Conservation (phyloP, 1,140 invertebrate species). For the Rhizoglyphus robini region DNA sequence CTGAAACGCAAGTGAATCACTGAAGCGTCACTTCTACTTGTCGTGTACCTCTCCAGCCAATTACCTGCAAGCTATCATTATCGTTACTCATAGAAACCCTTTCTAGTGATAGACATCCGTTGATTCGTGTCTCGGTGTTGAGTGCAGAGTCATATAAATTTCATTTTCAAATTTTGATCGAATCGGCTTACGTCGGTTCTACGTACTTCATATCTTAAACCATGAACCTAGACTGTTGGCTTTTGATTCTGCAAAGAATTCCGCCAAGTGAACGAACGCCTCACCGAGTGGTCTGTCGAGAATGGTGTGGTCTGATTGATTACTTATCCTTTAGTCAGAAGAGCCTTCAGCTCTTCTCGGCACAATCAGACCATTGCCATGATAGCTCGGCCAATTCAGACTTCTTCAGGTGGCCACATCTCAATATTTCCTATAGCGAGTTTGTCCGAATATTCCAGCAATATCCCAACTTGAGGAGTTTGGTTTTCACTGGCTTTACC, state of each 20-base stretch:
- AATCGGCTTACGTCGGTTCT: too few relatives aligned
- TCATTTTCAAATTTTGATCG: too few relatives aligned
- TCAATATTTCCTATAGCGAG: background rate
- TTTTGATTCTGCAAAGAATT: background rate
- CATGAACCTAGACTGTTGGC: slow-evolving; percentile 5
- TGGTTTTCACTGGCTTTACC: background rate
- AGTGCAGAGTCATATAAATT: too few relatives aligned
- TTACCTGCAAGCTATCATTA: too few relatives aligned
- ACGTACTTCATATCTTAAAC: background rate
- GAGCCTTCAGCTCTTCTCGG: background rate
- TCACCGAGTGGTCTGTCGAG: background rate
- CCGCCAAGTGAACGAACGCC: background rate
- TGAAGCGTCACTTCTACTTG: too few relatives aligned
- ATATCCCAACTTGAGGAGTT: background rate
- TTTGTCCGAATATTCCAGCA: slow-evolving; percentile 2
- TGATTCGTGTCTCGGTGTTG: too few relatives aligned
- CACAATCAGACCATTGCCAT: background rate
- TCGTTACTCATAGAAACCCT: too few relatives aligned
- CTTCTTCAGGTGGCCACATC: background rate
- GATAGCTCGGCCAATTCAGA: background rate
- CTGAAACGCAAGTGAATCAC: too few relatives aligned
- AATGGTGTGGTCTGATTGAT: background rate
- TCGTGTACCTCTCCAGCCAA: too few relatives aligned
- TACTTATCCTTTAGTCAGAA: background rate
- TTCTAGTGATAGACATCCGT: too few relatives aligned